Conservation (phyloP, 1,140 invertebrate species). For the Helicoverpa zea region DNA sequence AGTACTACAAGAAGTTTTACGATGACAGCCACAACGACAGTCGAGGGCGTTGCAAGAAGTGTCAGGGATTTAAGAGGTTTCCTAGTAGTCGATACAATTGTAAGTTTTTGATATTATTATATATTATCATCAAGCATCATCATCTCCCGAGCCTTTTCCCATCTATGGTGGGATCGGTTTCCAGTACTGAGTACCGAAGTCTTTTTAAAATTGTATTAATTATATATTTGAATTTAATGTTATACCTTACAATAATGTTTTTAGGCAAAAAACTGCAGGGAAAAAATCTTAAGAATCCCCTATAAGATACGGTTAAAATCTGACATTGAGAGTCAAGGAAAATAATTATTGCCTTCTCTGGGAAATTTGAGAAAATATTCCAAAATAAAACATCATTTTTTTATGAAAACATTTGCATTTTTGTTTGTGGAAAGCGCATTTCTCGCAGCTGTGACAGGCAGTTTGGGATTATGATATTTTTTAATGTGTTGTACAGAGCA, state of each 20-base stretch:
- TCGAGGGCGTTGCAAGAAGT: constrained; percentile 58
- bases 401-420: neutral
- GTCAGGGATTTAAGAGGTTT: constrained; percentile 54
- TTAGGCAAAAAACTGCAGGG: neutral
- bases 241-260: neutral
- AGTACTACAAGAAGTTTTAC: neutral
- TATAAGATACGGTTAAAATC: neutral
- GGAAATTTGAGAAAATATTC: neutral
- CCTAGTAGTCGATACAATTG: constrained; percentile 53
- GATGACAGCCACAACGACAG: neutral
- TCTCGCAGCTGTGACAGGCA: no score
- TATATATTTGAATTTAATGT: no score
- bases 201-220: neutral
- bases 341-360: neutral
- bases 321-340: neutral
- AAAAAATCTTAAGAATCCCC: neutral
- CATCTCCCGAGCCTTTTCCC: no score
- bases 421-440: no score
- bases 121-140: no score
- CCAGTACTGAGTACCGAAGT: no score
- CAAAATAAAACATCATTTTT: neutral
- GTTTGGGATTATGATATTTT: no score
- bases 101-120: constrained; percentile 42
- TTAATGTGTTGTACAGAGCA: no score
- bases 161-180: no score